Base-by-base conservation (phyloP, 92 coral and sea anemone species). In the Epizoanthus rinbou region DNA sequence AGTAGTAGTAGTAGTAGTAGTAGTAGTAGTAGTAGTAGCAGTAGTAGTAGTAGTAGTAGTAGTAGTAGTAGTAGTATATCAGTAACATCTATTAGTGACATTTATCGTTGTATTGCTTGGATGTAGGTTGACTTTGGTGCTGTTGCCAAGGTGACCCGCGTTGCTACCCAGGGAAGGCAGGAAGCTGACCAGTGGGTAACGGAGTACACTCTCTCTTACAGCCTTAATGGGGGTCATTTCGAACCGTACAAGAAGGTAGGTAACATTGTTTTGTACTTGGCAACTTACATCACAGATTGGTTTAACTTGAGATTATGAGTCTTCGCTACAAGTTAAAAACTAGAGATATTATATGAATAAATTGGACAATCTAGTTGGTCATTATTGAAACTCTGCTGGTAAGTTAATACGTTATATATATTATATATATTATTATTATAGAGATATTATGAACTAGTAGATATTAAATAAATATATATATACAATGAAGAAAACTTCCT, bases 81-180 rank as follows among this genome's bases (percentile, higher is more conserved):
- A 9, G 54, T 11, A 50, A 0, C 14, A 16, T 7, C 5, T 33
- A 6, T 16, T 73, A 41, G 41, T 37, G 19, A 73, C 41, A 17
- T 62, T 62, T 17, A 3, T 62, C 15, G 11, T 3, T 47, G 11
- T 0, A 37, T 6, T 57, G 58, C 41, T n/a, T 1, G n/a, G 6
- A 33, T 75, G 6, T 18, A 76, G 81, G 81, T 76, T 76, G 66
- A 76, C 31, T 76, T 76, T 37, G 68, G 81, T n/a, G 53, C 81
- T n/a, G 35, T 76, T 4, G 56, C 54, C 66, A 76, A 76, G 81
- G 69, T 76, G 28, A 76, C 81, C 6, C 54, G 81, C n/a, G 37
- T 76, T 0, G 81, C 81, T 5, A 57, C 81, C 1, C 81, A 76
- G 19, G 81, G 81, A 39, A 16, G 81, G 31, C 62, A 52, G 14